Base-by-base conservation (phyloP, 2,113 vertebrate species). In the Salvelinus namaycush region DNA sequence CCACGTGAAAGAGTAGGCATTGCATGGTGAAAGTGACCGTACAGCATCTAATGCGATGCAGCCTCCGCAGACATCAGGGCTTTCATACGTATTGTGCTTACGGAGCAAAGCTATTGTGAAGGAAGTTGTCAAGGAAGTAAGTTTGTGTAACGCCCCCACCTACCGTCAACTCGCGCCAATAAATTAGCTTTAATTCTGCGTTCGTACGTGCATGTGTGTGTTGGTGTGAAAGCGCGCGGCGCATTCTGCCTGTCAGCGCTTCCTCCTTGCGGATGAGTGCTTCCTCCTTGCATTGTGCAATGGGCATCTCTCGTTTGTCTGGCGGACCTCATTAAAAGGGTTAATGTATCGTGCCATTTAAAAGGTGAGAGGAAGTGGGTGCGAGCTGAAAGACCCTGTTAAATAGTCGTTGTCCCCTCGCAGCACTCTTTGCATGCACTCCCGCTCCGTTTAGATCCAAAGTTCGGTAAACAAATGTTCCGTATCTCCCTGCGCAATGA, bases 311-410 rank as follows among this genome's bases (percentile, higher is more conserved):
- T 82, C 91, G 89, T 92, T 92, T 74, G 86, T 88, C 90, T 88
- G 93, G 83, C 87, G 84, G 88, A 89, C 90, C 91, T 94, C 82
- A 75, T 93, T 93, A 95, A 94, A 88, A 82, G 93, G 90, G 91
- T 95, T 95, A 95, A 96, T 94, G 93, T 94, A 95, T 93, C 90
- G 92, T 92, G 81, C 87, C 92, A 91, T 93, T 90, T 93, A 91
- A 86, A 93, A 94, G 91, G 93, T 95, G 93, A 92, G 89, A 91
- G 89, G 87, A 83, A 88, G 86, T 88, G 69, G 88, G 79, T 81
- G 74, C 86, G 79, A 86, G 87, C 85, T 74, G 88, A 77, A 87
- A 86, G 89, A 93, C 84, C 93, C 84, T 89, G 89, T 92, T 91
- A 90, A 92, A 92, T 78, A 83, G 76, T 77, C 83, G 79, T 89